Base-by-base conservation (phyloP, 2,113 vertebrate genomes). In the Takifugu bimaculatus region DNA sequence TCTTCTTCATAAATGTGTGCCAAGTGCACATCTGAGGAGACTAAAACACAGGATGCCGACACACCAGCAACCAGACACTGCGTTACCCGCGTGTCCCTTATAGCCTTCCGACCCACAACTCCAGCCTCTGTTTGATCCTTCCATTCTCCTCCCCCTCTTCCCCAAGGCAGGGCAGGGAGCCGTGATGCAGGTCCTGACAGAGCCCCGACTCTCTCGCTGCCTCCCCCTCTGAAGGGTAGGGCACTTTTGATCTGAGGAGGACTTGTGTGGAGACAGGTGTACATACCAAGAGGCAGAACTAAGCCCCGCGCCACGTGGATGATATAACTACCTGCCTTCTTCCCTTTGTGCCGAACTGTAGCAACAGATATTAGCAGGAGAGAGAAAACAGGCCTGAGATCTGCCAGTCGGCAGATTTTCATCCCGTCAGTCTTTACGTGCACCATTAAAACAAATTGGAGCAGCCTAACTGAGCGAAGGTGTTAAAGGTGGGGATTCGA, bases 251-350 rank as follows among this genome's bases (percentile, higher is more conserved):
- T 79, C 47, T 56, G 52, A 49, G 70, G 68, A 65, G 32, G 63
- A 57, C 67, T 70, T 77, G 71, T 74, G 53, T 62, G 70, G 71
- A 78, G 88, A 86, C 89, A 91, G 91, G 90, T 91, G 89, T 89
- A 88, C 89, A 88, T 88, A 88, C 89, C 88, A 89, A 87, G 87
- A 81, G 75, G 84, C 57, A 72, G 68, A 55, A 49, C 70, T 74
- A 78, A 79, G 68, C 70, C 68, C 75, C 50, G 51, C 4, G 20
- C 74, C 72, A 68, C 61, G 43, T 12, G 13, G 61, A 77, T 83
- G 77, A 72, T 50, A 58, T 82, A 77, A 77, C 79, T 79, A 85
- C 84, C 73, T 82, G 70, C 13, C 13, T 48, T 48, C 45, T 48
- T 13, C 45, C 35, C 35, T 2, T 2, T 4, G 35, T 10, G 7